Conservation (phyloP, 2,113 vertebrate species). For the Macaca fascicularis region DNA sequence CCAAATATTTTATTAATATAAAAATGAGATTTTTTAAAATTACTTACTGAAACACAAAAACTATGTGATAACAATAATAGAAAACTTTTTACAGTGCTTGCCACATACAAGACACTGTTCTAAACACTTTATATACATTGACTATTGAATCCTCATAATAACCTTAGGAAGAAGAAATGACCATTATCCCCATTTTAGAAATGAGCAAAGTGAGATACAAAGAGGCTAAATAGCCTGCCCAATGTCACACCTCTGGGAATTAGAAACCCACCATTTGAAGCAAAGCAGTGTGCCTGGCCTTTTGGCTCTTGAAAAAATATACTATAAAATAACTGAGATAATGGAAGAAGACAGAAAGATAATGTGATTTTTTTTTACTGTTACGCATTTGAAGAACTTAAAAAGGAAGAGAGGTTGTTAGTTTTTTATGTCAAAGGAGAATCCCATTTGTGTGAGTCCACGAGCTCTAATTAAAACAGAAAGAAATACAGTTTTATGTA, state of each 20-base stretch:
- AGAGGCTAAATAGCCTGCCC: neutral
- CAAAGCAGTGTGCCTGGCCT: neutral
- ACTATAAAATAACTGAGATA: neutral
- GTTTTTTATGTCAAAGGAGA: constrained; percentile 21
- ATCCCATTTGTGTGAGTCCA: neutral
- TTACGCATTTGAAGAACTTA: neutral
- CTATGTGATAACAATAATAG: neutral
- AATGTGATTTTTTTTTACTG: neutral
- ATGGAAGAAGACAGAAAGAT: neutral
- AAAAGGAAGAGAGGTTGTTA: neutral
- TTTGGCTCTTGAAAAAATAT: neutral
- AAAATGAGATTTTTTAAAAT: neutral
- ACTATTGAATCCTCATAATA: neutral
- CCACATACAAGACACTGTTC: neutral
- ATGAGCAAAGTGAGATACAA: neutral
- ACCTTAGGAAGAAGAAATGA: neutral
- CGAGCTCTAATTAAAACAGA: constrained; percentile 20
- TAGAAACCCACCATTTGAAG: neutral
- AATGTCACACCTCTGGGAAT: neutral
- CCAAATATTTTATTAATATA: neutral
- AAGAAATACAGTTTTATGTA: constrained; percentile 15
- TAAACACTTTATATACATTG: neutral
- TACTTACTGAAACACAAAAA: neutral
- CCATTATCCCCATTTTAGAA: neutral
- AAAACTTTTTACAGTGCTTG: neutral